Base-by-base conservation (phyloP, 1,140 invertebrate species). In the Drosophila bipectinata region DNA sequence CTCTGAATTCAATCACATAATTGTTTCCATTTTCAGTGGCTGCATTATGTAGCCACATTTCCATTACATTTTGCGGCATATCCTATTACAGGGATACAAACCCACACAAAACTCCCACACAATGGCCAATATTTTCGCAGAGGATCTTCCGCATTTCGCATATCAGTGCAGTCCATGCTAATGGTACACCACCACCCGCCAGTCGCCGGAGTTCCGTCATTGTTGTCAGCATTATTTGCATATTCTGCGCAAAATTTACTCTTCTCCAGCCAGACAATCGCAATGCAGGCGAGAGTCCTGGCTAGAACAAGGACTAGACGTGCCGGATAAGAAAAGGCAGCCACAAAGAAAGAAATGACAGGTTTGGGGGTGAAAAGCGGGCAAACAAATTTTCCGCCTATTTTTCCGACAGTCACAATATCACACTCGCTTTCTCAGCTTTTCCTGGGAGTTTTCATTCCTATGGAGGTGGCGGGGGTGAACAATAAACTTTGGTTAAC, bases 171-270 rank as follows among this genome's bases (percentile, higher is more conserved):
- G 63, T 71, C 67, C 54, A 59, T 72, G 83, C 82, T 85, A 85
- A 85, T 85, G 80, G 72, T 53, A 66, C 59, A 28, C 32, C 32
- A 48, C 47, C 62, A 9, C 8, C 4, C 15, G 15, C 57, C 44
- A 7, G 47, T 56, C 32, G 14, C 28, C 24, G 15, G 26, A 24
- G 60, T 56, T 64, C 49, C 67, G 71, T 87, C 78, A 83, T 88
- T 88, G 83, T 88, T 83, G 83, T 88, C 76, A 79, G 83, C 79
- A 67, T 83, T 88, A 88, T 88, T 88, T 88, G 83, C 83, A 88
- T 88, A 83, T 88, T 88, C 83, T 77, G 79, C 63, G 76, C 62
- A 71, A 73, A 88, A 88, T 83, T 67, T 79, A 88, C 75, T 87
- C 85, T 71, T 69, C 61, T 54, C 58, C 76, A 39, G 39, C 32